Evolutionary conservation across 2,797 vertebrate genomes (phyloP).

Genomic region (Fringilla coelebs): DNA sequence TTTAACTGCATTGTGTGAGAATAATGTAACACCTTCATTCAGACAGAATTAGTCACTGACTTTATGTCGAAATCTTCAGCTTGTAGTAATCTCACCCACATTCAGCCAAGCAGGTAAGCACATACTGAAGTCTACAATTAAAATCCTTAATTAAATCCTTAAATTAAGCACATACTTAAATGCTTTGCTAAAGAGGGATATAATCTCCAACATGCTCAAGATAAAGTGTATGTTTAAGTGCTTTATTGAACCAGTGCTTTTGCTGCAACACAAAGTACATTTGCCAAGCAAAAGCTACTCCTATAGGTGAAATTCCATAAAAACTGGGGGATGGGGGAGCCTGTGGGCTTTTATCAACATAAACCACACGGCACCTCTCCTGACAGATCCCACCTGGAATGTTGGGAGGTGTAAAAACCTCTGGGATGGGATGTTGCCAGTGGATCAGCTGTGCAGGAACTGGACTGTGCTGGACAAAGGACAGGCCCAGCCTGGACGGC

Average conservation of each 20-base stretch:
- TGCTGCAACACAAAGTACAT: not conserved
- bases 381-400: not conserved
- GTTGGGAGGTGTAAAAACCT: not conserved
- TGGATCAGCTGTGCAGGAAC: not conserved
- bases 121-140: slow-evolving; percentile 56
- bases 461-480: not conserved
- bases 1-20: not conserved
- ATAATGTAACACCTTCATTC: not conserved
- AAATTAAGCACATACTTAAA: slow-evolving; percentile 64
- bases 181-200: slow-evolving; percentile 51
- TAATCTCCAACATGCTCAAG: slow-evolving; percentile 51
- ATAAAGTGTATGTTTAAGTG: slow-evolving; percentile 51
- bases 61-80: slow-evolving; percentile 16
- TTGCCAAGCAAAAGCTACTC: not conserved
- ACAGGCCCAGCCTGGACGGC: not conserved
- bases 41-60: slow-evolving; percentile 4
- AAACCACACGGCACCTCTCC: rapidly evolving
- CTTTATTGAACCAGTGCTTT: slow-evolving; percentile 23
- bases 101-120: slow-evolving; percentile 57
- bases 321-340: not conserved
- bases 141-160: slow-evolving; percentile 68
- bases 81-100: slow-evolving; percentile 23
- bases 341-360: not conserved
- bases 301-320: not conserved
- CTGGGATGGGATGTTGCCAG: not conserved